Evolutionary conservation across 92 coral and sea anemone species (phyloP), one percentile per base, ranked within the genome.

Genomic region (Umimayanthus kanabou): DNA sequence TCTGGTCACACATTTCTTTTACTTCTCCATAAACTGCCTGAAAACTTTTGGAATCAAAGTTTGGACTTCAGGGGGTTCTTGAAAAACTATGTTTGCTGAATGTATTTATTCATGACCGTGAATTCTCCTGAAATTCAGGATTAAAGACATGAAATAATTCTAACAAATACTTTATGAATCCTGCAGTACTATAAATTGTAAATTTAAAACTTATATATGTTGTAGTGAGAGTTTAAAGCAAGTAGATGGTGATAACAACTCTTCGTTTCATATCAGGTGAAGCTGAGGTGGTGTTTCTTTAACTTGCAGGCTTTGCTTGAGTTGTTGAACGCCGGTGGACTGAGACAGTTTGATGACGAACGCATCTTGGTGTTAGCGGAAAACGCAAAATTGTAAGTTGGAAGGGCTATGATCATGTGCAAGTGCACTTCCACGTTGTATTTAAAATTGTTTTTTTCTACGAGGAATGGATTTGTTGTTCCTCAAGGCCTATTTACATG

Each of bases 361-460:
- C 89, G 98, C 40, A 92, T 96, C 67, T 90, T 96, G 91, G 98
- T 93, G 15, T 91, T 96, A 77, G 99, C 99, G 8, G 99, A 96
- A 90, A 96, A 96, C 84, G 99, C 98, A 4, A 96, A 95, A 85
- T 96, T 96, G 99, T 96, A 90, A 88, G 98, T 90, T 39, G 49
- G 43, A 9, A 47, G 69, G 66, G 4, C 77, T 49, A 18, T 5
- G 28, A 25, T 39, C 18, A 8, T 42, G 86, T 39, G 20, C 6
- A 77, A 40, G 16, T 49, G 40, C 33, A 22, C 37, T 72, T 47
- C 15, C 61, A 23, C 8, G 6, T 61, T 23, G 11, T 11, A 39
- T 28, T 28, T 0, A 26, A 39, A 9, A 23, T 22, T 25, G 25
- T 73, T 88, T 20, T 58, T 23, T 42, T 81, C 10, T 25, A 16